Evolutionary conservation across 2,888 invertebrate species (phyloP).

Genomic region (Heliothis peltigera): DNA sequence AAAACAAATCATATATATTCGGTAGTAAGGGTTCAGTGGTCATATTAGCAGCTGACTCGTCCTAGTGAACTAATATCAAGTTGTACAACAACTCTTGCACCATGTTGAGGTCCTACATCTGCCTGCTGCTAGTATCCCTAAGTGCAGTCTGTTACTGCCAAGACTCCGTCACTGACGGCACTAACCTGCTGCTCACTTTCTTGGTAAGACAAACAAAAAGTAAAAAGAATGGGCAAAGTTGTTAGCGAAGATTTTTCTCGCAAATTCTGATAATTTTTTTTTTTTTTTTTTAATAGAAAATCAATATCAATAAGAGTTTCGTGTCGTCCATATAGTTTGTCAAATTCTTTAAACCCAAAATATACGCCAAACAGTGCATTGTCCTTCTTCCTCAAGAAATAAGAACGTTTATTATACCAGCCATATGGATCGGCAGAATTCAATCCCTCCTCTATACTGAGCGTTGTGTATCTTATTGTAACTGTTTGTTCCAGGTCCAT

Average conservation of each 20-base stretch:
- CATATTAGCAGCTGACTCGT: not conserved
- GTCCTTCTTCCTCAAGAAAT: too few species aligned
- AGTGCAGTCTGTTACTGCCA: conserved; percentile 28
- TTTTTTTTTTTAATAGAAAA: too few species aligned
- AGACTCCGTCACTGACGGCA: conserved; percentile 51
- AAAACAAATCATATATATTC: conserved; percentile 9
- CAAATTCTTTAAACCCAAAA: too few species aligned
- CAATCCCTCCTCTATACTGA: too few species aligned
- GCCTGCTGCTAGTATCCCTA: conserved; percentile 32
- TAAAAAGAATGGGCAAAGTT: too few species aligned
- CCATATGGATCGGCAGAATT: too few species aligned
- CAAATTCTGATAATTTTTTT: too few species aligned
- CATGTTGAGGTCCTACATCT: conserved; percentile 28
- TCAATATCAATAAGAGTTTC: too few species aligned
- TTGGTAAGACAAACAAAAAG: conserved; percentile 60
- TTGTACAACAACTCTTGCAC: not conserved
- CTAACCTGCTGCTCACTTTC: conserved; percentile 64
- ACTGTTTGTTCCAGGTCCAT: conserved; percentile 30
- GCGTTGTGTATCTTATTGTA: not conserved
- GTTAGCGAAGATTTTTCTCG: too few species aligned
- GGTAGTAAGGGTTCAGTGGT: not conserved
- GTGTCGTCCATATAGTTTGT: too few species aligned
- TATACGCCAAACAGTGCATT: too few species aligned
- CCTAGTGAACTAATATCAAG: not conserved
- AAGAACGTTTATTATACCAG: too few species aligned